A percentile compares a stretch with the other conserved stretches of the same genome.
These are phyloP conservation scores for Hemicordylus capensis DNA, from an alignment of 2,113 vertebrate genomes.

Conservation along the genomic window DNA sequence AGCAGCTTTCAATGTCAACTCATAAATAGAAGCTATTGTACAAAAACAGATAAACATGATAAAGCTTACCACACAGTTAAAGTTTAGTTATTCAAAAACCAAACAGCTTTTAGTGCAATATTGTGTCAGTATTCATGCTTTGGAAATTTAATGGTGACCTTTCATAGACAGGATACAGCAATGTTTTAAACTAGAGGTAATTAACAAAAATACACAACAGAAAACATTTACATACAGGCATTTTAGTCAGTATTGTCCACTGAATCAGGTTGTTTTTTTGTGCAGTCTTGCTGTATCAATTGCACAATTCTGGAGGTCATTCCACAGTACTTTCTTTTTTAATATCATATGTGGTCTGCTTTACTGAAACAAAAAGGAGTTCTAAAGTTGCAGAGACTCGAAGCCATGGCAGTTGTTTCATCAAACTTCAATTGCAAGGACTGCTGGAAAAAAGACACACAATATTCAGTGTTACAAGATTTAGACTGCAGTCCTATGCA, in stretches of 20 bases:
- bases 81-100: conserved; percentile 65
- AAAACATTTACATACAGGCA: conserved; percentile 63
- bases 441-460: conserved; percentile 67
- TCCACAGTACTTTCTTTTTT: conserved; percentile 14
- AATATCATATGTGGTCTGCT: conserved; percentile 52
- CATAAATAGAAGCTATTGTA: conserved; percentile 55
- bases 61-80: conserved; percentile 49
- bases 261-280: conserved; percentile 15
- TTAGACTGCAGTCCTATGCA: neutral
- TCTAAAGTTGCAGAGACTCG: conserved; percentile 64
- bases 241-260: conserved; percentile 51
- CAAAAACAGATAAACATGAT: conserved; percentile 40
- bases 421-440: conserved; percentile 57
- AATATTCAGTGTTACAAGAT: conserved; percentile 17
- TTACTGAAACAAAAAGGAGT: conserved; percentile 56
- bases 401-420: conserved; percentile 58
- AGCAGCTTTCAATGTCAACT: conserved; percentile 49
- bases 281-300: conserved; percentile 28
- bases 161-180: conserved; percentile 57
- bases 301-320: conserved; percentile 24
- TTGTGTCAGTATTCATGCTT: conserved; percentile 72
- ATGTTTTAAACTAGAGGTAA: conserved; percentile 42
- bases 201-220: conserved; percentile 46
- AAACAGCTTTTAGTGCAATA: conserved; percentile 68
- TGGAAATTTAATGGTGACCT: conserved; percentile 41